phyloP scores from a whole-genome alignment of 1,140 invertebrate species.

The Octopus sinensis region DNA sequence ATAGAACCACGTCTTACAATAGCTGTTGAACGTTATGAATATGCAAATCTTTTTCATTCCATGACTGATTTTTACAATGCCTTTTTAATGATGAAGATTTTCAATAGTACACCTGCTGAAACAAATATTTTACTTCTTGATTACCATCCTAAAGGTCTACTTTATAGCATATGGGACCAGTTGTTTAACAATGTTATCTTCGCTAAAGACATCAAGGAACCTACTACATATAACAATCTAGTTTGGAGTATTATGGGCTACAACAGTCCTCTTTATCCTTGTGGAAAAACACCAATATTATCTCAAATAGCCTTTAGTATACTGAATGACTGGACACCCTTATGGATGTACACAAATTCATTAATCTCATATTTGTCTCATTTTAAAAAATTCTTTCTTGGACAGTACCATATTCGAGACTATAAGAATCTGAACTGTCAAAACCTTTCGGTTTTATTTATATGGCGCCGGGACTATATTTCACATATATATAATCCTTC shows the following conservation, averaged over 20 bases:
- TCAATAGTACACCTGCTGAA: slow-evolving; percentile 28
- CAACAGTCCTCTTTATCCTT: slow-evolving; percentile 28
- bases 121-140: slow-evolving; percentile 33
- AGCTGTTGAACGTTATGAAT: slow-evolving; percentile 39
- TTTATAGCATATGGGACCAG: slow-evolving; percentile 29
- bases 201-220: slow-evolving; percentile 3
- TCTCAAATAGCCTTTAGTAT: neutral
- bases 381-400: slow-evolving; percentile 30
- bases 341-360: neutral
- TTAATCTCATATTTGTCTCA: slow-evolving; percentile 11
- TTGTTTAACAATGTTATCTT: slow-evolving; percentile 25
- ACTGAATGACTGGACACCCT: neutral
- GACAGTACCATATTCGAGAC: slow-evolving; percentile 4
- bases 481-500: slow-evolving; percentile 46
- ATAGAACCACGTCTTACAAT: slow-evolving; percentile 23
- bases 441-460: slow-evolving; percentile 37
- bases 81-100: slow-evolving; percentile 38
- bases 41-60: slow-evolving; percentile 47
- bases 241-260: slow-evolving; percentile 35
- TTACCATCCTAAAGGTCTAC: slow-evolving; percentile 31
- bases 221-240: slow-evolving; percentile 21
- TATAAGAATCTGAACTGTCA: slow-evolving; percentile 31
- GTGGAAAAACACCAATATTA: neutral
- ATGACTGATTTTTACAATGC: slow-evolving; percentile 48
- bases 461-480: slow-evolving; percentile 46